These are phyloP conservation scores for Zapornia atra DNA, from an alignment of 2,113 vertebrate genomes.

Conservation along the genomic window DNA sequence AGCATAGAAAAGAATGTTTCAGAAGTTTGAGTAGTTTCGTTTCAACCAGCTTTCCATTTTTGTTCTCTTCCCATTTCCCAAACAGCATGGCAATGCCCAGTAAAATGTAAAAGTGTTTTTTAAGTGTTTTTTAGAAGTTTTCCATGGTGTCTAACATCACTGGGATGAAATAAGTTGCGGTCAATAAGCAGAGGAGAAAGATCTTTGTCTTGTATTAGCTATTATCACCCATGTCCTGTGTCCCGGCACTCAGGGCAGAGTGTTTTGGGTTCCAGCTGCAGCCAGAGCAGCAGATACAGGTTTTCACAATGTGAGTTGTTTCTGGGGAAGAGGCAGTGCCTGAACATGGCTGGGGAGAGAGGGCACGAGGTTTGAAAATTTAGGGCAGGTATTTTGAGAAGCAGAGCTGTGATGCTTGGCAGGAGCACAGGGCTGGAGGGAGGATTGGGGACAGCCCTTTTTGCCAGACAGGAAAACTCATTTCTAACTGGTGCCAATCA, in stretches of 20 bases:
- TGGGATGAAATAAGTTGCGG: background rate
- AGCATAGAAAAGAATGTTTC: background rate
- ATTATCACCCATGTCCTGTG: background rate
- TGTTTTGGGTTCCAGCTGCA: background rate
- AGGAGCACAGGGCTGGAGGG: background rate
- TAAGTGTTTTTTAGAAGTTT: background rate
- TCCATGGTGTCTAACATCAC: background rate
- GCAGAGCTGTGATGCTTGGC: background rate
- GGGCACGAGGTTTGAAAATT: background rate
- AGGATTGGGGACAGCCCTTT: background rate
- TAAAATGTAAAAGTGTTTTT: background rate
- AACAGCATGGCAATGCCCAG: background rate
- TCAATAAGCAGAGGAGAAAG: background rate
- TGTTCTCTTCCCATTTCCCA: background rate
- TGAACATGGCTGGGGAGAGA: background rate
- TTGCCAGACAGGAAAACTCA: background rate
- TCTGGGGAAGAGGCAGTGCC: background rate
- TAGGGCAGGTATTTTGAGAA: background rate
- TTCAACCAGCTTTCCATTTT: background rate
- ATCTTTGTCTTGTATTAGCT: accelerated
- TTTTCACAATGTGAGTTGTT: accelerated
- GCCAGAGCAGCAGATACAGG: background rate
- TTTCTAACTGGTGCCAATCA: background rate
- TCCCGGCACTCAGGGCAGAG: background rate
- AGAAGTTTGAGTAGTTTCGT: background rate